Base-by-base conservation (phyloP, 2,113 vertebrate species). In the Centropus bengalensis region DNA sequence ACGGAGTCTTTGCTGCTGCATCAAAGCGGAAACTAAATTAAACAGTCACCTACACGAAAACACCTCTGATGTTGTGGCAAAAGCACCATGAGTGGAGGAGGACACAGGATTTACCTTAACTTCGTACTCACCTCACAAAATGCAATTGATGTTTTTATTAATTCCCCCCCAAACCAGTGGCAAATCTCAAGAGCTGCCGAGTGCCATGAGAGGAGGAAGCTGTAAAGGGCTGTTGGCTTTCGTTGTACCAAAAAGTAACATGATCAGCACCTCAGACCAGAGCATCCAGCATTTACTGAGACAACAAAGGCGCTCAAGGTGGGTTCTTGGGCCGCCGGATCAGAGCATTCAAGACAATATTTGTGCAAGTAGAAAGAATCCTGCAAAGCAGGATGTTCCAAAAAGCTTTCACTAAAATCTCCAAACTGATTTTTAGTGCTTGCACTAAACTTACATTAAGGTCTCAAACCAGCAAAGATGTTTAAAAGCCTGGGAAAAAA, bases 11-110 rank as follows among this genome's bases (percentile, higher is more conserved):
- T 97, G 97, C 90, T 96, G 98, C 98, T 98, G 98, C 89, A 97
- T 98, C 97, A 98, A 98, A 98, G 98, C 32, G 97, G 97, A 98
- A 98, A 98, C 98, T 96, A 66, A 89, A 90, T 95, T 89, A 76
- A 91, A 86, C 15, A 73, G 91, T 91, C 68, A 90, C 89, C 87
- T 91, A 81, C 82, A 86, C 4, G 71, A 76, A 82, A 90, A 81
- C 52, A 78, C 68, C 40, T 80, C 88, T 42, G 60, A 33, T 59
- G 66, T 52, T 64, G 64, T 64, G 89, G 76, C 82, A 95, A 78
- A 89, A 83, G 91, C 68, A 88, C 82, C 55, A 59, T 5, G n/a
- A 78, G 68, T 32, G 45, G 81, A 58, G 16, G 67, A 76, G 55
- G 93, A 88, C 52, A 59, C 0, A 2, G 15, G 33, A 36, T 73